phyloP scores from a whole-genome alignment of 2,113 vertebrate species.

The Capra hircus region DNA sequence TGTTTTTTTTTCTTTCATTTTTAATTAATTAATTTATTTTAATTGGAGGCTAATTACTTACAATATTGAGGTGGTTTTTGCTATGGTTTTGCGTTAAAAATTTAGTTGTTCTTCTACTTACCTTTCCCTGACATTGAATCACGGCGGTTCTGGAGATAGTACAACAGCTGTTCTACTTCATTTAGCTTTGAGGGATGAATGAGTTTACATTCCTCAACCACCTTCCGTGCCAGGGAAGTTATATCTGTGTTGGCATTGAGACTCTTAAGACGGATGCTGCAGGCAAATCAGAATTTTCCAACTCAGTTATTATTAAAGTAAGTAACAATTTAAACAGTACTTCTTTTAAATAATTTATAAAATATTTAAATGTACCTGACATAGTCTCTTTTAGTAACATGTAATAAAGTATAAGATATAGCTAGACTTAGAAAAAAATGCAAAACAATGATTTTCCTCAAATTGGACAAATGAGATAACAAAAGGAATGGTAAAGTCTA shows the following conservation, averaged over 20 bases:
- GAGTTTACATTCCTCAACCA: constrained; percentile 96
- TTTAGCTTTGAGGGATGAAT: constrained; percentile 91
- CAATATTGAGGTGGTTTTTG: not conserved
- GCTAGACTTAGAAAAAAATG: not conserved
- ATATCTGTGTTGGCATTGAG: constrained; percentile 94
- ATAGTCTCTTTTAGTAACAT: not conserved
- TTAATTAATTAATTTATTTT: not conserved
- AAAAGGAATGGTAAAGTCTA: not conserved
- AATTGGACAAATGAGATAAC: not conserved
- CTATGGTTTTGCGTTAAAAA: not conserved
- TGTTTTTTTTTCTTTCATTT: not conserved
- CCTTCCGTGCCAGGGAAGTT: constrained; percentile 91
- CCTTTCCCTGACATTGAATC: constrained; percentile 82
- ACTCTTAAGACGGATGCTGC: constrained; percentile 96
- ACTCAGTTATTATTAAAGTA: not conserved
- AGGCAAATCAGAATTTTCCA: constrained; percentile 48
- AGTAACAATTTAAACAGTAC: not conserved
- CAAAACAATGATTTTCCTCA: not conserved
- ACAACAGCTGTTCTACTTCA: constrained; percentile 95
- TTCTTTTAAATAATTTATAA: not conserved
- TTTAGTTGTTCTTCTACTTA: constrained; percentile 30
- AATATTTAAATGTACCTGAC: not conserved
- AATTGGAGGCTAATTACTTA: not conserved
- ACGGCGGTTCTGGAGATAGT: constrained; percentile 94
- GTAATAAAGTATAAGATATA: not conserved